Conservation (phyloP, 2,113 vertebrate species). For the Tricholaema leucomelas region DNA sequence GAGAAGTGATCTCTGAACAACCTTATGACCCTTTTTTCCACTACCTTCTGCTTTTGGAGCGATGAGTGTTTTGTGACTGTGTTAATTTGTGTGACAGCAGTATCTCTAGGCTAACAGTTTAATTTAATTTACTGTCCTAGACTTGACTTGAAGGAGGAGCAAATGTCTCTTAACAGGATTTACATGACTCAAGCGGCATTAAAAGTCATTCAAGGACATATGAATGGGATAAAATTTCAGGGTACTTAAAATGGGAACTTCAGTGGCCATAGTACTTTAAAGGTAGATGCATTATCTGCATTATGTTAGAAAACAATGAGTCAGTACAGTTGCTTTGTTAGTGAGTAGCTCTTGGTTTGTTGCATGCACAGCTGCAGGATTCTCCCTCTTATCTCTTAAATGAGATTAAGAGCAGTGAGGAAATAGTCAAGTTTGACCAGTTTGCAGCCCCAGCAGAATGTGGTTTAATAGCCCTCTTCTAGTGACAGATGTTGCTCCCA, state of each 20-base stretch:
- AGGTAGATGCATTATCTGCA: neutral
- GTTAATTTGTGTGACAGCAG: neutral
- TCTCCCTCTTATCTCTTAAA: neutral
- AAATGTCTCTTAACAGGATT: conserved; percentile 59
- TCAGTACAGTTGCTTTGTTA: neutral
- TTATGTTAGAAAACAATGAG: neutral
- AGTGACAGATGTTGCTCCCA: neutral
- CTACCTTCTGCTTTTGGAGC: neutral
- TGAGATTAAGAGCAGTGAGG: neutral
- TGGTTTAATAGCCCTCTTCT: neutral
- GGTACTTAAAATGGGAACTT: conserved; percentile 7
- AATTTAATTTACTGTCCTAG: conserved; percentile 36
- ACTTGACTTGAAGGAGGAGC: conserved; percentile 8
- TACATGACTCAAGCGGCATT: conserved; percentile 22
- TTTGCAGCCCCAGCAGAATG: neutral
- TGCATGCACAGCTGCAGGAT: neutral
- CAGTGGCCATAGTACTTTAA: neutral
- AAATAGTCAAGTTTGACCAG: neutral
- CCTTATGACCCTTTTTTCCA: neutral
- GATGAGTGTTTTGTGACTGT: neutral
- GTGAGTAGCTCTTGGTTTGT: neutral
- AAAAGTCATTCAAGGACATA: conserved; percentile 47
- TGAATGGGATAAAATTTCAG: neutral
- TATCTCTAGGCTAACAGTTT: neutral
- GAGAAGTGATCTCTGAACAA: neutral